Evolutionary conservation across 2,113 vertebrate genomes (phyloP), one percentile per base, ranked within the genome.

Genomic region (Myotis yumanensis): DNA sequence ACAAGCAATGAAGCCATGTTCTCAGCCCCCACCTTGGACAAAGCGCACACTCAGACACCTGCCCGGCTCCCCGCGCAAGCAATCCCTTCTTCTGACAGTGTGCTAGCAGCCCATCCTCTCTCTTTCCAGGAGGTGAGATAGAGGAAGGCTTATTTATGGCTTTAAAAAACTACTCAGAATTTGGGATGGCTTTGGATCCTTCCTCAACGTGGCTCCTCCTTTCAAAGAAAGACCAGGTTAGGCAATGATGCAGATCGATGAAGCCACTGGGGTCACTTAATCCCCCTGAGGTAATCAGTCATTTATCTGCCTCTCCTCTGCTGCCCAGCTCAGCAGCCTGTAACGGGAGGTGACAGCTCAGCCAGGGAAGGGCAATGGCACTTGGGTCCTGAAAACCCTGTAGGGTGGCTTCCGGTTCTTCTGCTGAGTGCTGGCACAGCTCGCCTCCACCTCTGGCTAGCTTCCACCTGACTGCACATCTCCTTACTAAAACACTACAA

Each of bases 161-260:
- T 97, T 96, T 95, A 72, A 89, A 81, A 0, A 0, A 71, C 0
- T 4, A 94, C 71, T 62, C 54, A 4, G 3, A 15, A 90, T 89
- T 79, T 90, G 28, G 48, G 62, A 23, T 3, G 40, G 79, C 83
- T 69, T 90, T 89, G 46, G 51, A 62, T 64, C 71, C n/a, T 94
- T 59, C 54, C 14, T 72, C 30, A 76, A 73, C 1, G 3, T 28
- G 69, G 9, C 80, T 76, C 17, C 25, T 22, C 2, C 12, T 69
- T 94, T 72, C 83, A 96, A 96, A 43, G 87, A 51, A 95, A 83
- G 66, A 87, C 91, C 32, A 93, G 71, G 93, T 75, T 66, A 90
- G 71, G 79, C 89, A 89, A 81, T 83, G 91, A 73, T 32, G n/a
- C 54, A 86, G 83, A 96, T 66, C 32, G 84, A 94, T 96, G 85